phyloP scores from a whole-genome alignment of 2,797 vertebrate species.

The Lithobates sylvaticus region DNA sequence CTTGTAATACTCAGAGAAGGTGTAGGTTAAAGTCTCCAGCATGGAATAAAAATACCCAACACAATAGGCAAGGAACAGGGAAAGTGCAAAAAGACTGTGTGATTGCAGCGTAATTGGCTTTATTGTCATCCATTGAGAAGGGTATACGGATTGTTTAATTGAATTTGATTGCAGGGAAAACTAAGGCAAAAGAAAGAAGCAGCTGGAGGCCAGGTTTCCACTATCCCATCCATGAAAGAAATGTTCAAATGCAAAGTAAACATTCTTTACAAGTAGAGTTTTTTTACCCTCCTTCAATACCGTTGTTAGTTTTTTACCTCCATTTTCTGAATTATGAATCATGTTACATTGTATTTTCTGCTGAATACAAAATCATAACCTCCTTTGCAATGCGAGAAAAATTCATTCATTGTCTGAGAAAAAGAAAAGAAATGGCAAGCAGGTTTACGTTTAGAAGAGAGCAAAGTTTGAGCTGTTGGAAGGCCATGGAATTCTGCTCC shows the following conservation, averaged over 20 bases:
- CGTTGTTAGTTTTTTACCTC: constrained; percentile 14
- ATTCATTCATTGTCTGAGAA: constrained; percentile 24
- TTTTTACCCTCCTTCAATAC: constrained; percentile 9
- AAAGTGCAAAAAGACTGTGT: constrained; percentile 54
- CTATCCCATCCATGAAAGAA: constrained; percentile 51
- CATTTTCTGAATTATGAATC: constrained; percentile 44
- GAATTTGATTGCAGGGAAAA: constrained; percentile 59
- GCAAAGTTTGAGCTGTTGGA: not conserved
- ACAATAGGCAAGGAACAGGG: constrained; percentile 49
- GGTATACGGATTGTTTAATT: constrained; percentile 55
- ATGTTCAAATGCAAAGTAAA: constrained; percentile 45
- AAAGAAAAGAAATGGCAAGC: constrained; percentile 12
- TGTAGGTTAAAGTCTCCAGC: constrained; percentile 59
- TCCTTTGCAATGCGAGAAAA: constrained; percentile 1
- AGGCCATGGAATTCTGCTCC: not conserved
- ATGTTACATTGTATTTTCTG: constrained; percentile 40
- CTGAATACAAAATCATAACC: constrained; percentile 49
- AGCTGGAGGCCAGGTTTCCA: constrained; percentile 49
- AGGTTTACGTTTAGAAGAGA: constrained; percentile 4
- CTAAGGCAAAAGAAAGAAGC: constrained; percentile 50
- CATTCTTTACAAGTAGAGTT: constrained; percentile 29
- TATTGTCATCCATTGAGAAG: constrained; percentile 58
- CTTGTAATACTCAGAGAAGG: constrained; percentile 37
- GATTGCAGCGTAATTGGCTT: constrained; percentile 59
- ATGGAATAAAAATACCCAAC: constrained; percentile 48